Conservation (phyloP, 1,140 invertebrate genomes). For the Bradysia coprophila region DNA sequence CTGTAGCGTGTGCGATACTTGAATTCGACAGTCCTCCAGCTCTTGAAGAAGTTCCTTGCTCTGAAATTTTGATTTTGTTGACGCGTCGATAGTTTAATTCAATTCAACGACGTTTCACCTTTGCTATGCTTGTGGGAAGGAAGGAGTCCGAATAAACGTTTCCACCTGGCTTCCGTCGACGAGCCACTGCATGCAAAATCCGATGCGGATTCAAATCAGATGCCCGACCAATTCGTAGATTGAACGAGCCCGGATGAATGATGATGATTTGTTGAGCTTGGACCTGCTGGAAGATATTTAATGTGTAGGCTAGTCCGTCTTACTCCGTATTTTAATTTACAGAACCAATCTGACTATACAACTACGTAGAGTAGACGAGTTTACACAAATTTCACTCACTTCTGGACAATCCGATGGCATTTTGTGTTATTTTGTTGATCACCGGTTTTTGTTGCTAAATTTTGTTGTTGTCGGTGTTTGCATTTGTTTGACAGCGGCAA, state of each 20-base stretch:
- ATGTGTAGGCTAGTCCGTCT: no score
- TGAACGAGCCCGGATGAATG: slow-evolving; percentile 86
- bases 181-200: slow-evolving; percentile 73
- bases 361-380: no score
- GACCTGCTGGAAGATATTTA: neutral
- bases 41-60: slow-evolving; percentile 29
- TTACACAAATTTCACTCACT: neutral
- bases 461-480: no score
- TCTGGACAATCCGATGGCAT: neutral
- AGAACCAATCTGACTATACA: neutral
- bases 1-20: slow-evolving; percentile 66
- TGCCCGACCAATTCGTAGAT: slow-evolving; percentile 73
- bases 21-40: slow-evolving; percentile 63
- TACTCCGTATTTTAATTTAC: neutral
- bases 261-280: slow-evolving; percentile 63
- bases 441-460: no score
- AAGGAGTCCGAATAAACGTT: slow-evolving; percentile 41
- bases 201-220: slow-evolving; percentile 73
- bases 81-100: no score
- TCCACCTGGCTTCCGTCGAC: slow-evolving; percentile 33
- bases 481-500: no score
- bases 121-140: slow-evolving; percentile 36
- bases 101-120: no score
- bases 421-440: neutral
- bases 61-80: neutral